These are phyloP conservation scores for Ascidia mentula DNA, from an alignment of 23 tunicate species.

Conservation along the genomic window DNA sequence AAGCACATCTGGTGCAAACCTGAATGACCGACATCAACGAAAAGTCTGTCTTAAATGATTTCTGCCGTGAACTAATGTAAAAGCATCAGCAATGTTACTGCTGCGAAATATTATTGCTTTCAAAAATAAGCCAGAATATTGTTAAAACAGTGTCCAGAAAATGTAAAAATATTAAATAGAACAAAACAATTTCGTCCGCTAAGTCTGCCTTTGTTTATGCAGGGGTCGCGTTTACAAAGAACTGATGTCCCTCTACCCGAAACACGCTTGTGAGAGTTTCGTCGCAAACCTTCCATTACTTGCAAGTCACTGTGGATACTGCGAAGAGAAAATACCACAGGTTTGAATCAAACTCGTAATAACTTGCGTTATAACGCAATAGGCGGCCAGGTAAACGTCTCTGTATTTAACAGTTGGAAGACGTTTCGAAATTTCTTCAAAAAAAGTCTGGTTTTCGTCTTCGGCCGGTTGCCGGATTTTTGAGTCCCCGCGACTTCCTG, in stretches of 20 bases:
- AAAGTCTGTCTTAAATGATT: too few relatives aligned
- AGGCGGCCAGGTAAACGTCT: not conserved
- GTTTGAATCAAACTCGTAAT: conserved; percentile 19
- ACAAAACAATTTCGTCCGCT: too few relatives aligned
- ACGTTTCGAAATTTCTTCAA: conserved; percentile 73
- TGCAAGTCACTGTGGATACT: conserved; percentile 48
- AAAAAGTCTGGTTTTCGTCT: conserved; percentile 87
- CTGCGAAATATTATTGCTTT: too few relatives aligned
- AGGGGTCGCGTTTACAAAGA: conserved; percentile 81
- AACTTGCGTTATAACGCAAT: not conserved
- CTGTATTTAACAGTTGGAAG: conserved; percentile 52
- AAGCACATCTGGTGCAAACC: too few relatives aligned
- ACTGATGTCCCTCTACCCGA: conserved; percentile 63
- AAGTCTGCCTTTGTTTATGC: not conserved
- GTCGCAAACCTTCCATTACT: conserved; percentile 57
- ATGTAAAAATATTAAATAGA: too few relatives aligned
- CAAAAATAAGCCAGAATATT: too few relatives aligned
- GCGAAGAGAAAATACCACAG: conserved; percentile 74
- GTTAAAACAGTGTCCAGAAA: too few relatives aligned
- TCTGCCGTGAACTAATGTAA: too few relatives aligned
- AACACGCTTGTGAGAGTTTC: conserved; percentile 83
- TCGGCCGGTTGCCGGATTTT: conserved; percentile 95
- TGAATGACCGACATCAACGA: too few relatives aligned
- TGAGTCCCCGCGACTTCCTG: conserved; percentile 94
- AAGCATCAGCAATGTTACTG: too few relatives aligned